phyloP scores from a whole-genome alignment of 2,113 vertebrate species.

The Pelusios castaneus region DNA sequence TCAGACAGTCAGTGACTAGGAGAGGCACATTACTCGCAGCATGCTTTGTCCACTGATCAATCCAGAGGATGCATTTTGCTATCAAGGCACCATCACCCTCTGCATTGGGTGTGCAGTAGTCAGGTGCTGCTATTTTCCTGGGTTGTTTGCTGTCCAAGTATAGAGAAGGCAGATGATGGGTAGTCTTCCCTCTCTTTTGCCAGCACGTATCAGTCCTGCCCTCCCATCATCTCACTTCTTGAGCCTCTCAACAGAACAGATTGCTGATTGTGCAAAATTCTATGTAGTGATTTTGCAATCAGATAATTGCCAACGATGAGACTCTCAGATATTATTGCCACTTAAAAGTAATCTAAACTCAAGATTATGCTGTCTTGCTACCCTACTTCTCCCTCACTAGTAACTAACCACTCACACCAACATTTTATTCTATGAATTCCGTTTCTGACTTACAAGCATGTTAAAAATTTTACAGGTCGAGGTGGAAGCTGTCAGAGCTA shows the following conservation, averaged over 20 bases:
- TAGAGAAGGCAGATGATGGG: background rate
- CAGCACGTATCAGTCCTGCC: background rate
- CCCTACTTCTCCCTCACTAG: background rate
- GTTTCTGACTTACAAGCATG: background rate
- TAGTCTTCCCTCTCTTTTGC: background rate
- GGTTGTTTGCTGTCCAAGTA: fast-evolving
- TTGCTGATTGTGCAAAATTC: background rate
- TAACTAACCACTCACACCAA: background rate
- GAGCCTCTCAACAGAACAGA: background rate
- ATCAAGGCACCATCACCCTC: background rate
- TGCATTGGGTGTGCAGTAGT: fast-evolving
- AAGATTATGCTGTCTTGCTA: background rate
- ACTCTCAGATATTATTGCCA: background rate
- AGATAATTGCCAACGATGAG: background rate
- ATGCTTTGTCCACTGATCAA: background rate
- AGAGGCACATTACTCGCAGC: fast-evolving
- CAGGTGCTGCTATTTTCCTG: fast-evolving
- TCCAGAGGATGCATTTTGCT: fast-evolving
- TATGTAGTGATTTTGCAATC: background rate
- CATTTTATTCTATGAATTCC: background rate
- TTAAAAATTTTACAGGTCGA: background rate
- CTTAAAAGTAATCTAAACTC: background rate
- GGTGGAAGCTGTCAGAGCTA: background rate
- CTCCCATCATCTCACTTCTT: fast-evolving
- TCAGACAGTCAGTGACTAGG: fast-evolving